Base-by-base conservation (phyloP, 92 coral and sea anemone genomes). In the Umimayanthus chanpuru region DNA sequence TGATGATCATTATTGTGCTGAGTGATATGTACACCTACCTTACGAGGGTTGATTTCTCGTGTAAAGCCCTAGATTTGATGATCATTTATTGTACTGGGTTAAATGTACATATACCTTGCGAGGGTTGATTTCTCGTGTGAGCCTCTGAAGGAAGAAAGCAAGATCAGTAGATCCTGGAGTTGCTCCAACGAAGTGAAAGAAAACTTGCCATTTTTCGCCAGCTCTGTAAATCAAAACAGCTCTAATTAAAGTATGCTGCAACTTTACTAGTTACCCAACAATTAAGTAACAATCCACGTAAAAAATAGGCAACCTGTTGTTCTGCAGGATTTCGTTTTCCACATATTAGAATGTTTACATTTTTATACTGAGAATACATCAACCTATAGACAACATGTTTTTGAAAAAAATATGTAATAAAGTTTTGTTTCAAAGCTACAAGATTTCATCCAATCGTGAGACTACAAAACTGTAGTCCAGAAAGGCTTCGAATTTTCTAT, bases 151-250 rank as follows among this genome's bases (percentile, higher is more conserved):
- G 89, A 97, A 97, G 90, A 97, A 97, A 4, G 99, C 99, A 81
- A 97, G 87, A 73, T 97, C 99, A 64, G 99, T 97, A 2, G 99
- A 97, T 23, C 99, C 99, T 4, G 99, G 99, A 7, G 99, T 95
- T n/a, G 99, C 99, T n/a, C 99, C 99, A 90, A 97, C 99, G 86
- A 97, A 97, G 80, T 97, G 99, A 81, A 95, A 97, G 73, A 95
- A 97, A 40, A 97, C 98, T 80, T 90, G 93, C 96, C 98, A 96
- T 36, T 88, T 90, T 16, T 30, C 36, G n/a, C 79, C 86, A 47
- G 90, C 91, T 73, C 98, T 96, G 85, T 23, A 85, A 89, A 49
- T 25, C 6, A 10, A 40, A 70, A 79, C 6, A 88, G 1, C 43
- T 41, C 25, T 6, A 12, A 53, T 26, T 15, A 73, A 30, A 30